These are phyloP conservation scores for Micrasema longulum DNA, from an alignment of 1,140 invertebrate species.

Conservation along the genomic window DNA sequence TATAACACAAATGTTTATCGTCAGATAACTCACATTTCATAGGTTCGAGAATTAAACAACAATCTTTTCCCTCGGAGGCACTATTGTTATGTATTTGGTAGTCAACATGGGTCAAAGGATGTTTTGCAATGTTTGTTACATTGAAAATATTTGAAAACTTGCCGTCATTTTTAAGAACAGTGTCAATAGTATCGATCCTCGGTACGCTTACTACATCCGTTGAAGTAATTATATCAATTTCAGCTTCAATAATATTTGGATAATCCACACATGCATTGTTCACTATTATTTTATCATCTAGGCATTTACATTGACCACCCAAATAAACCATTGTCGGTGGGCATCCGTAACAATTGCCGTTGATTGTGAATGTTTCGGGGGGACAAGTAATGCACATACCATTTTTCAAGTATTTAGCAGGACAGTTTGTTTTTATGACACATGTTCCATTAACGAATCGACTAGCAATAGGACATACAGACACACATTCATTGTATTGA, in stretches of 20 bases:
- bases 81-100: neutral
- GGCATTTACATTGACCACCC: neutral
- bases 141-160: neutral
- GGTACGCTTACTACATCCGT: neutral
- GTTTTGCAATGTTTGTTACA: neutral
- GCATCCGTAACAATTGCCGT: neutral
- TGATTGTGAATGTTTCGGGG: neutral
- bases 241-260: slow-evolving; percentile 9
- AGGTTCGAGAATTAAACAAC: slow-evolving; percentile 14
- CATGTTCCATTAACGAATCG: neutral
- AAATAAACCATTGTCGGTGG: neutral
- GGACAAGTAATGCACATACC: neutral
- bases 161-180: neutral
- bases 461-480: no score
- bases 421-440: neutral
- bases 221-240: neutral
- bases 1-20: neutral
- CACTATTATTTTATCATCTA: neutral
- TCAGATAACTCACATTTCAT: slow-evolving; percentile 4
- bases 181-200: neutral
- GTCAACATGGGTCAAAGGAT: neutral
- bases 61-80: slow-evolving; percentile 1
- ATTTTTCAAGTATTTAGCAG: neutral
- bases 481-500: no score
- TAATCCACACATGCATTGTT: slow-evolving; percentile 12